Evolutionary conservation across 2,888 invertebrate species (phyloP), one percentile per base, ranked within the genome.

Genomic region (Caradrina kadenii): DNA sequence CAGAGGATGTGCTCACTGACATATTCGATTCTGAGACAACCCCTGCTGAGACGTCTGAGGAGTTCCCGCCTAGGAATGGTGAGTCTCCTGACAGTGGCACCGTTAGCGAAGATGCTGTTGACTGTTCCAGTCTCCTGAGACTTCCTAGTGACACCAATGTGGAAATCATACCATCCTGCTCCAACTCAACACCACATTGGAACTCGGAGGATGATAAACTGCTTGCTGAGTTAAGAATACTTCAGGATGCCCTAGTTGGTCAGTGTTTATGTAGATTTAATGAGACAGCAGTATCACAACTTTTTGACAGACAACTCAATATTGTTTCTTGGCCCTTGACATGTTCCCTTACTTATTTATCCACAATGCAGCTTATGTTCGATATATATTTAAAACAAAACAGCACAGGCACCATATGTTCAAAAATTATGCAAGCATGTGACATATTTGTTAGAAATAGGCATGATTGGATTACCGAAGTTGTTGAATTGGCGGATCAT

Each of bases 361-460:
- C 98, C 72, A 98, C 98, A 80, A 96, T 98, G 86, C 98, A 98
- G 87, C 94, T 98, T 17, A 95, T 98, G 79, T 98, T 98, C 88
- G 98, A 98, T 90, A 97, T 98, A 61, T 98, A 98, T 88, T 96
- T 98, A 63, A 98, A 98, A 89, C 98, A 98, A 90, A 98, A 98
- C 85, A 96, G 97, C 62, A 97, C 97, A 76, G 98, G 98, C 17
- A 97, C 97, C 48, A 98, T 98, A 91, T 98, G 98, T 92, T 97
- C 97, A 52, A 96, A 97, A 83, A 97, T 98, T 59, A 97, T 97
- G 93, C 97, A 97, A 83, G 97, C 98, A 22, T 98, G 98, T 91
- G 98, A 98, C 87, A 97, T 97, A 66, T 96, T 98, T 62, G 97
- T 98, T 79, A 96, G 97, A 66, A 98, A 98, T 90, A 97, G 98